Conservation (phyloP, 2,797 vertebrate genomes). For the Enteromius mattozi region DNA sequence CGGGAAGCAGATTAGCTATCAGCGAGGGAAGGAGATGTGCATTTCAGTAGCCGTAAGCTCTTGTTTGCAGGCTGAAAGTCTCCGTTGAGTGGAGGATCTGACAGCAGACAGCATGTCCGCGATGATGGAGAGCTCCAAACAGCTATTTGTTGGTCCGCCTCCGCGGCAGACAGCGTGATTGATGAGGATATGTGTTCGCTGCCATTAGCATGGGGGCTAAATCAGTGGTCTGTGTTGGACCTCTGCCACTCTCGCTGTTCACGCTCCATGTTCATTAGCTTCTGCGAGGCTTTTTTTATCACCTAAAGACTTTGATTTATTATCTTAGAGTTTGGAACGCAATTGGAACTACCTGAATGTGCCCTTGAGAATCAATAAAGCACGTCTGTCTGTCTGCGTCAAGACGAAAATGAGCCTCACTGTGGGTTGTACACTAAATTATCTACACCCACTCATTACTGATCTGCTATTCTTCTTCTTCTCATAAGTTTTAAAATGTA, state of each 20-base stretch:
- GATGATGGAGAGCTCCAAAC: conserved; percentile 44
- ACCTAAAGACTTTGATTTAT: conserved; percentile 35
- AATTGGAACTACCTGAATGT: background rate
- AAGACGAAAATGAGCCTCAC: background rate
- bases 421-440: background rate
- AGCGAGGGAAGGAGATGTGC: conserved; percentile 15
- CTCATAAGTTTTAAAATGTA: background rate
- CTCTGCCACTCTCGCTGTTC: conserved; percentile 19
- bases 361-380: conserved; percentile 15
- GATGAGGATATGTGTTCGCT: conserved; percentile 48
- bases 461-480: background rate
- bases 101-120: conserved; percentile 32
- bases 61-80: conserved; percentile 43
- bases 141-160: conserved; percentile 52
- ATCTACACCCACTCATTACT: background rate
- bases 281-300: background rate
- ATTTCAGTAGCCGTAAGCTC: conserved; percentile 36
- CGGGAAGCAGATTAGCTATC: conserved; percentile 30
- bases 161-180: conserved; percentile 52
- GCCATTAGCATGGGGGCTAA: conserved; percentile 44
- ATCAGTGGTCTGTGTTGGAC: conserved; percentile 37
- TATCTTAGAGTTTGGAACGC: background rate
- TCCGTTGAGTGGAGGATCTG: conserved; percentile 37
- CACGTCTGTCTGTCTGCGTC: background rate
- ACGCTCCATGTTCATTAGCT: conserved; percentile 37